Conservation (phyloP, 1,140 invertebrate species). For the Callitettix versicolor region DNA sequence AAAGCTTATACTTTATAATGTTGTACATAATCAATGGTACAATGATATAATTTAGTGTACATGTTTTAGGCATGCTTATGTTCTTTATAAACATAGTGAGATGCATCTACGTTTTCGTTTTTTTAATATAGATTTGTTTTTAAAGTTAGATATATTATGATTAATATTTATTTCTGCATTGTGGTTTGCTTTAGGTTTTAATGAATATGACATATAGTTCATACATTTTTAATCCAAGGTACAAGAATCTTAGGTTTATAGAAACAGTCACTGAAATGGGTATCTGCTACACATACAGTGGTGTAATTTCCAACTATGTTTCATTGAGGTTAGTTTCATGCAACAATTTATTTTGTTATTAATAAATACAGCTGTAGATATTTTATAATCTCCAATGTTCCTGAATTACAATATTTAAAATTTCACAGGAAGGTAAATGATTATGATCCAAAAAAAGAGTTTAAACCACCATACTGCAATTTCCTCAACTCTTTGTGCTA, state of each 20-base stretch:
- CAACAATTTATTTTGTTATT: too few relatives aligned
- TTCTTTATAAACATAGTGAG: neutral
- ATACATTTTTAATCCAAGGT: constrained; percentile 21
- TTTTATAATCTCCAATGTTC: too few relatives aligned
- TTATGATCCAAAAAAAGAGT: neutral
- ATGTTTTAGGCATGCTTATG: too few relatives aligned
- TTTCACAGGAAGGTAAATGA: too few relatives aligned
- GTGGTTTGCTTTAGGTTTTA: constrained; percentile 17
- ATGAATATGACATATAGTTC: constrained; percentile 15
- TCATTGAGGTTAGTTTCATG: constrained; percentile 20
- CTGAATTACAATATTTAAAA: too few relatives aligned
- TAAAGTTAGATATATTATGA: neutral
- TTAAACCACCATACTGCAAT: constrained; percentile 22
- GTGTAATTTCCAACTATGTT: constrained; percentile 20
- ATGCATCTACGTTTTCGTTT: too few relatives aligned
- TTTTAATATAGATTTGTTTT: neutral
- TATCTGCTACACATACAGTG: constrained; percentile 24
- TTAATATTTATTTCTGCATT: neutral
- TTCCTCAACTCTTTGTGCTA: constrained; percentile 27
- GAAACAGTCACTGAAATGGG: constrained; percentile 26
- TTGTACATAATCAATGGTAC: too few relatives aligned
- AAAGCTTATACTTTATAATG: too few relatives aligned
- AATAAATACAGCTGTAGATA: too few relatives aligned
- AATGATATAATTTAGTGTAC: too few relatives aligned
- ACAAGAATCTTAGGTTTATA: constrained; percentile 19